These are phyloP conservation scores for Coracopsis vasa DNA, from an alignment of 2,113 vertebrate species.

Conservation along the genomic window DNA sequence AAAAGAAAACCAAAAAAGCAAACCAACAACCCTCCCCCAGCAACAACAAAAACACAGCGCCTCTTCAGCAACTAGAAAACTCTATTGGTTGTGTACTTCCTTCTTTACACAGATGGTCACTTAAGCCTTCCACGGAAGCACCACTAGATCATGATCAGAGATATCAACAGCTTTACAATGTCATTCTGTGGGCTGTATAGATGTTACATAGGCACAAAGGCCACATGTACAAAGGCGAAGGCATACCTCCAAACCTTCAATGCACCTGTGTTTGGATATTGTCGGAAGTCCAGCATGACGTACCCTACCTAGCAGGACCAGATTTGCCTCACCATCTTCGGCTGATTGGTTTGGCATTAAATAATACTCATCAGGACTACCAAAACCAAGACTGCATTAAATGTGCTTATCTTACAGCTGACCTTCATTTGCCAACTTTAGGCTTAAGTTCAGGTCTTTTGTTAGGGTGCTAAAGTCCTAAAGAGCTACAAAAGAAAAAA, in stretches of 20 bases:
- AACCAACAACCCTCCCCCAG: not conserved
- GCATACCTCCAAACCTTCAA: not conserved
- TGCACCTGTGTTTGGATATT: not conserved
- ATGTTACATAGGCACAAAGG: not conserved
- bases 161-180: not conserved
- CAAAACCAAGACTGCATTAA: not conserved
- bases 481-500: not conserved
- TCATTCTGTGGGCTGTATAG: not conserved
- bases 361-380: not conserved
- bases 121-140: not conserved
- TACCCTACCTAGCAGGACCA: not conserved
- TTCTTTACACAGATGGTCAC: not conserved
- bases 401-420: not conserved
- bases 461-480: not conserved
- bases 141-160: not conserved
- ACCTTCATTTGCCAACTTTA: not conserved
- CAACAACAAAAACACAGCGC: not conserved
- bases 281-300: rapidly evolving
- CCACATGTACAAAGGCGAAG: rapidly evolving
- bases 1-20: not conserved
- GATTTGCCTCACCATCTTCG: not conserved
- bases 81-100: not conserved
- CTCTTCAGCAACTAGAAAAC: not conserved
- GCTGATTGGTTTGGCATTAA: not conserved
- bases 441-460: not conserved